Evolutionary conservation across 2,888 invertebrate genomes (phyloP), one percentile per base, ranked within the genome.

Genomic region (Chouioia cunea): DNA sequence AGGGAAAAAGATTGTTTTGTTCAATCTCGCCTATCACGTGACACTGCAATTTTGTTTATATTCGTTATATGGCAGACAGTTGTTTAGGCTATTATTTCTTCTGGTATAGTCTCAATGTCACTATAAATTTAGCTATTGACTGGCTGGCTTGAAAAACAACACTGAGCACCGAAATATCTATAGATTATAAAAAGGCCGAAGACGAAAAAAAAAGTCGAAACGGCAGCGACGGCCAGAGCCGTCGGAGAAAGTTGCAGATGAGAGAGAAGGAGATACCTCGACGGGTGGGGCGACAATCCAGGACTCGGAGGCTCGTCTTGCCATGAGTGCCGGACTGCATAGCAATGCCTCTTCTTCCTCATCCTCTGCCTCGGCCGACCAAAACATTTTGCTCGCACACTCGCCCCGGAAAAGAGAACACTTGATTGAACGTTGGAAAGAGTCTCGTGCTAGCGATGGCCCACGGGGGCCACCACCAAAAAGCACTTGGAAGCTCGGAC

Each of bases 231-330:
- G 8, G 27, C 22, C 14, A 54, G 27, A n/a, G n/a, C n/a, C n/a
- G n/a, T n/a, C n/a, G n/a, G n/a, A n/a, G n/a, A n/a, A n/a, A n/a
- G n/a, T n/a, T n/a, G n/a, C n/a, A n/a, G n/a, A n/a, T n/a, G n/a
- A 36, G 36, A 36, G 36, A 36, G 36, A 36, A 36, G 36, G 44
- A 59, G 76, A 82, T 90, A 94, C 95, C 94, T 95, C 94, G 73
- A 92, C 90, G 62, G 94, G 94, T 85, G 94, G 94, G 77, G 94
- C 92, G 80, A 93, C 93, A 79, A 95, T 95, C 95, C 95, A 95
- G 85, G 94, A 94, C 85, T 95, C 95, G 20, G 94, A 94, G 60
- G 95, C 95, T 77, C 95, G 88, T 76, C 95, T 88, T 73, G 95
- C 95, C 87, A 95, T 89, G 75, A 95, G 89, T 73, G 95, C 95